Base-by-base conservation (phyloP, 2,113 vertebrate species). In the Pterocles gutturalis region DNA sequence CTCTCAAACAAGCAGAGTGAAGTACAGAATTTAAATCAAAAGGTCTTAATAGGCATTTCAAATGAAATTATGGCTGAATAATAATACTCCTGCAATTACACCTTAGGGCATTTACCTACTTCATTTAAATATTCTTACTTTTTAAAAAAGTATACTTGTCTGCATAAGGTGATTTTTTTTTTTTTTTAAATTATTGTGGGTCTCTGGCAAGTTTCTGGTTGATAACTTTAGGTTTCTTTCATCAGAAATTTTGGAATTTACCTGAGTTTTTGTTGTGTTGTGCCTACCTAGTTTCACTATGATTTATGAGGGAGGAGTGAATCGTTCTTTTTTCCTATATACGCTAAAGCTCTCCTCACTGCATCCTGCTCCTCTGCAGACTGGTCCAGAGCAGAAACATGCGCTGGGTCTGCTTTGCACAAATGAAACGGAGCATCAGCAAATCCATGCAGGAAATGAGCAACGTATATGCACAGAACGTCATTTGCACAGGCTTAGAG, bases 1-100 rank as follows among this genome's bases (percentile, higher is more conserved):
- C 49, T 76, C 75, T 57, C 94, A 94, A 96, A 51, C 19, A 25
- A 94, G 17, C 54, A 77, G 57, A 95, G 90, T 71, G 46, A 38
- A 79, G 41, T 58, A 65, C 57, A 69, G 53, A 88, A 77, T 91
- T 79, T 20, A 64, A 95, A 93, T 51, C 41, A 66, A 46, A 60
- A 53, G 53, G 22, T 83, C 25, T 57, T 83, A 41, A 51, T 82
- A 88, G 76, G 58, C 73, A 79, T 65, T 48, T 66, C 9, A 22
- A 53, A 88, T 89, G 17, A 91, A 53, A 72, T 85, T 67, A 87
- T 10, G 57, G 22, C 65, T 64, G 34, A 82, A 83, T 89, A 71
- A 31, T 81, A 69, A 97, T 51, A 70, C 58, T 76, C 33, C 78
- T 89, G 33, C 19, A 79, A 54, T 92, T 95, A 73, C 12, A 89